These are phyloP conservation scores for Rugalucina vietnamica DNA, from an alignment of 2,888 invertebrate genomes.

Conservation along the genomic window DNA sequence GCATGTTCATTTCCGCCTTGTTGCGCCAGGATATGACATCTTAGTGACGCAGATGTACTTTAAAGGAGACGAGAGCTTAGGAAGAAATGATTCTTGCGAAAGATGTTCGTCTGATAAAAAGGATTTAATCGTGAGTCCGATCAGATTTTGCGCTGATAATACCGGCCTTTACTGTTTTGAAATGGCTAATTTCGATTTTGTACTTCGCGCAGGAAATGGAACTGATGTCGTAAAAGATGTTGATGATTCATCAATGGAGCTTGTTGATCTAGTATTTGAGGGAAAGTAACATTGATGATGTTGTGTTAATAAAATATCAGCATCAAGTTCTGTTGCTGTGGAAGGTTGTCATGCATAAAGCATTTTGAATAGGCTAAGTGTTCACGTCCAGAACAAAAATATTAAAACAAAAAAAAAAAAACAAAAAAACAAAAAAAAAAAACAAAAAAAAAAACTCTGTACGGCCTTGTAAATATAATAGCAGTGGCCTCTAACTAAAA, in stretches of 20 bases:
- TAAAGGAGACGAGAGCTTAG: conserved; percentile 55
- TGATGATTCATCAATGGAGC: conserved; percentile 29
- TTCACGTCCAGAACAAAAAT: no score
- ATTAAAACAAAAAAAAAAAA: no score
- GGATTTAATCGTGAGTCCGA: conserved; percentile 48
- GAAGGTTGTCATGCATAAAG: no score
- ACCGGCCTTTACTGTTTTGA: conserved; percentile 38
- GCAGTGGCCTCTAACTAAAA: no score
- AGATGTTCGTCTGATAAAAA: conserved; percentile 45
- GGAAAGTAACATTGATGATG: conserved; percentile 11
- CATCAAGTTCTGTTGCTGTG: no score
- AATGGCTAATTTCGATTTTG: conserved; percentile 50
- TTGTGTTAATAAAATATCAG: no score
- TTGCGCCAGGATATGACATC: conserved; percentile 41
- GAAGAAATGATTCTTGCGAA: conserved; percentile 53
- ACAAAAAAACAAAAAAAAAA: no score
- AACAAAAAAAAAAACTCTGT: no score
- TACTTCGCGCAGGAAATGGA: conserved; percentile 39
- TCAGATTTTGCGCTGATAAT: conserved; percentile 47
- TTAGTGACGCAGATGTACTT: conserved; percentile 65
- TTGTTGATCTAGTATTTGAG: not conserved
- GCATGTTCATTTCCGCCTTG: conserved; percentile 59
- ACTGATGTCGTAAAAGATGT: conserved; percentile 45
- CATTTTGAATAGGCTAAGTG: no score
- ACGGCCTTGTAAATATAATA: no score